These are phyloP conservation scores for Nannoperca obscura DNA, from an alignment of 2,797 vertebrate genomes.

Conservation along the genomic window DNA sequence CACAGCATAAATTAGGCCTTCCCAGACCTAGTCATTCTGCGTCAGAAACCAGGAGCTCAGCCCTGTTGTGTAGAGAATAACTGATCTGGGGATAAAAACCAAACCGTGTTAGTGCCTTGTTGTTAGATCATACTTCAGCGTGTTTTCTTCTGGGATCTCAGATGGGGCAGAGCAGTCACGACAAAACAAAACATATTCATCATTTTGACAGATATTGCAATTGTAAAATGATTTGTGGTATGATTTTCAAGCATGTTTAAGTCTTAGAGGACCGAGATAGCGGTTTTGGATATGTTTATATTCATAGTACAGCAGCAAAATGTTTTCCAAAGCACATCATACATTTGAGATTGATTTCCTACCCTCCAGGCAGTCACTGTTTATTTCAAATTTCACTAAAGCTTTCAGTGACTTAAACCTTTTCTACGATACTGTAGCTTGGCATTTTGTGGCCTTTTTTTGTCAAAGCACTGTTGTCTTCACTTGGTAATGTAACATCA, in stretches of 20 bases:
- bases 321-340: slow-evolving; percentile 23
- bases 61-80: slow-evolving; percentile 14
- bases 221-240: slow-evolving; percentile 48
- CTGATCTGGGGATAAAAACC: not conserved
- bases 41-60: slow-evolving; percentile 45
- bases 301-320: slow-evolving; percentile 10
- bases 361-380: not conserved
- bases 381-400: slow-evolving; percentile 11
- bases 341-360: slow-evolving; percentile 18
- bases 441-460: slow-evolving; percentile 4
- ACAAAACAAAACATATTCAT: slow-evolving; percentile 56
- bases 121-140: slow-evolving; percentile 18
- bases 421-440: not conserved
- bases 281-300: slow-evolving; percentile 29
- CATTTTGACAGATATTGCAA: slow-evolving; percentile 44
- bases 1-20: slow-evolving; percentile 64
- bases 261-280: slow-evolving; percentile 10
- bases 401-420: not conserved
- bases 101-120: slow-evolving; percentile 21
- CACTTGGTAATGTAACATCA: not conserved
- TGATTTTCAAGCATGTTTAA: slow-evolving; percentile 22
- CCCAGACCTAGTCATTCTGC: slow-evolving; percentile 52
- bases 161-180: slow-evolving; percentile 33
- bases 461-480: slow-evolving; percentile 5
- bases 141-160: slow-evolving; percentile 48